Conservation (phyloP, 2,888 invertebrate species). For the Diloba caeruleocephala region DNA sequence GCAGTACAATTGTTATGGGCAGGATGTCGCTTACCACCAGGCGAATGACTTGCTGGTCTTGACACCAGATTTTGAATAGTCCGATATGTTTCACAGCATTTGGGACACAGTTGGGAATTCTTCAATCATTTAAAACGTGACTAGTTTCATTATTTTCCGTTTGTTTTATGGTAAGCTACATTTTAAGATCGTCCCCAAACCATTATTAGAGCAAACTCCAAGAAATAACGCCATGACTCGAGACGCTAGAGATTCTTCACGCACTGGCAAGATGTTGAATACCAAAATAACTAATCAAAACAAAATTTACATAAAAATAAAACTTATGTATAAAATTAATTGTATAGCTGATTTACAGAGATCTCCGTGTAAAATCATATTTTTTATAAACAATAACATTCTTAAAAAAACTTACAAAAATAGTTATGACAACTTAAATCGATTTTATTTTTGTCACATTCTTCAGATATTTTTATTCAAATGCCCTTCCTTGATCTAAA, state of each 20-base stretch:
- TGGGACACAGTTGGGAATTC: too few species aligned
- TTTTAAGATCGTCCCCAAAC: constrained; percentile 1
- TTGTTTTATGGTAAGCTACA: too few species aligned
- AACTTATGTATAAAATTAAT: constrained; percentile 19
- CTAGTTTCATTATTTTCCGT: too few species aligned
- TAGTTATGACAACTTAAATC: constrained; percentile 15
- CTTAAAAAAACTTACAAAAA: constrained; percentile 17
- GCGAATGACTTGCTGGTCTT: too few species aligned
- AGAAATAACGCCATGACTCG: constrained; percentile 11
- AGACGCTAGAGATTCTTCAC: constrained; percentile 38
- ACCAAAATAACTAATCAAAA: constrained; percentile 9
- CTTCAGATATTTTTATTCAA: too few species aligned
- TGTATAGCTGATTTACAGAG: constrained; percentile 40
- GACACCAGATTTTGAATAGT: too few species aligned
- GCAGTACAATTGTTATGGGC: too few species aligned
- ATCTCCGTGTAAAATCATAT: constrained; percentile 30
- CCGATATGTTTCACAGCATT: too few species aligned
- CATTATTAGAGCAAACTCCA: constrained; percentile 28
- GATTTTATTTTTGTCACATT: constrained; percentile 39
- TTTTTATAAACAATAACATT: constrained; percentile 14
- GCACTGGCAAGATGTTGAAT: constrained; percentile 24
- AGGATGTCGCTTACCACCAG: too few species aligned
- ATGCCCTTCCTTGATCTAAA: too few species aligned
- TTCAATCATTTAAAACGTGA: too few species aligned
- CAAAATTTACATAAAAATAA: constrained; percentile 31